Conservation (phyloP, 2,797 vertebrate species). For the Acanthurus lineatus region DNA sequence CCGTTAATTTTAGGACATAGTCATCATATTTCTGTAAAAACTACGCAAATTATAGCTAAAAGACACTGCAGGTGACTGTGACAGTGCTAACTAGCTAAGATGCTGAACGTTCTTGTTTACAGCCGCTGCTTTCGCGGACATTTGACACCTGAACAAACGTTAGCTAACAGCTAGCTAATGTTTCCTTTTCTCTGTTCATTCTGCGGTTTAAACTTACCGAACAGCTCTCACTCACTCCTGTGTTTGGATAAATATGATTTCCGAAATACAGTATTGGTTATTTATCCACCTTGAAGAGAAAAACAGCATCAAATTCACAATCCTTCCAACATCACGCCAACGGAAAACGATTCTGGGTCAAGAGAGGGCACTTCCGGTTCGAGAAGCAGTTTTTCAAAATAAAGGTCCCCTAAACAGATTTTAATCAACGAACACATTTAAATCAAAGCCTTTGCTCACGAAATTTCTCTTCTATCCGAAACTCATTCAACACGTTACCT, state of each 20-base stretch:
- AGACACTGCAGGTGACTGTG: background rate
- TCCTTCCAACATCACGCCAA: slow-evolving; percentile 32
- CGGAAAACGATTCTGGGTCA: slow-evolving; percentile 41
- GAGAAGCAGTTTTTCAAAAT: slow-evolving; percentile 20
- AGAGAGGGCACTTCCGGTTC: slow-evolving; percentile 41
- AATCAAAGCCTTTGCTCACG: background rate
- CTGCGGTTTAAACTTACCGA: slow-evolving; percentile 45
- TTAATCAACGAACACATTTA: no score
- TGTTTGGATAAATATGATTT: no score
- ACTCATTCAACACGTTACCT: background rate
- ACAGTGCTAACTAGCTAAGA: background rate
- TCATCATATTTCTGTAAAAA: background rate
- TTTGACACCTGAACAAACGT: slow-evolving; percentile 41
- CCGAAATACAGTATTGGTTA: background rate
- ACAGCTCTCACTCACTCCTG: background rate
- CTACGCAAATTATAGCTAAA: accelerated
- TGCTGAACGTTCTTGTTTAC: slow-evolving; percentile 52
- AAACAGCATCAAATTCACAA: background rate
- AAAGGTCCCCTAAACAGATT: background rate
- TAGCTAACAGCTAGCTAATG: slow-evolving; percentile 2
- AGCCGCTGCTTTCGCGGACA: slow-evolving; percentile 37
- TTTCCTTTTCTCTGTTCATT: background rate
- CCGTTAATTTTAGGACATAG: no score
- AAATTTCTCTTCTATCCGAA: background rate
- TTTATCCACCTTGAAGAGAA: background rate